Conservation (phyloP, 2,888 invertebrate species). For the Pammene aurita region DNA sequence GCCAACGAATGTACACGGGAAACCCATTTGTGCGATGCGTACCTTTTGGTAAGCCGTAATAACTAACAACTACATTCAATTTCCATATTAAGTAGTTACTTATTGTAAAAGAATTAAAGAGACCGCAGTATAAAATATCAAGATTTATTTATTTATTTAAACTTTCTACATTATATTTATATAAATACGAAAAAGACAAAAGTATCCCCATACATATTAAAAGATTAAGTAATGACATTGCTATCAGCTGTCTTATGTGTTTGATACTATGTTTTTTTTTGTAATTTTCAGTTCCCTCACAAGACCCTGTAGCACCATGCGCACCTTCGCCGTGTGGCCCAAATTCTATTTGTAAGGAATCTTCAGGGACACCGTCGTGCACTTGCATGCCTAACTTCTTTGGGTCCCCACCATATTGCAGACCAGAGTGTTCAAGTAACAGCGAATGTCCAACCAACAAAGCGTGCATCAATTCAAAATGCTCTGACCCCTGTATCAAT, state of each 20-base stretch:
- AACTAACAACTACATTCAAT: neutral
- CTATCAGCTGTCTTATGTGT: too few relatives aligned
- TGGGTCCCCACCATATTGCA: constrained; percentile 90
- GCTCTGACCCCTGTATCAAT: constrained; percentile 86
- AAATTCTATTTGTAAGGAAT: constrained; percentile 84
- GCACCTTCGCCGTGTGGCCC: constrained; percentile 87
- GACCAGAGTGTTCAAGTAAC: constrained; percentile 88
- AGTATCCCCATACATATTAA: too few relatives aligned
- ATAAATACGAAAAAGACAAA: too few relatives aligned
- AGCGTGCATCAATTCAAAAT: constrained; percentile 87
- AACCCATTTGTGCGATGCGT: constrained; percentile 90
- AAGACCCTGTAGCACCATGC: constrained; percentile 83
- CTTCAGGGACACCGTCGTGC: constrained; percentile 85
- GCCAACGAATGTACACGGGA: constrained; percentile 86
- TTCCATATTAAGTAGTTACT: too few relatives aligned
- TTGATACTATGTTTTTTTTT: neutral
- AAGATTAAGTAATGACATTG: too few relatives aligned
- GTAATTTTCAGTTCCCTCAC: constrained; percentile 72
- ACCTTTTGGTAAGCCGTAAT: constrained; percentile 67
- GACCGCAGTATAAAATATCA: too few relatives aligned
- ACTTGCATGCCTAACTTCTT: constrained; percentile 86
- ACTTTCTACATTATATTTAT: too few relatives aligned
- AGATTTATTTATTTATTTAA: too few relatives aligned
- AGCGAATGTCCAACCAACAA: constrained; percentile 86
- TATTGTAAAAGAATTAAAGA: too few relatives aligned